These are phyloP conservation scores for Ctenoplectra terminalis DNA, from an alignment of 1,140 invertebrate species.

Conservation along the genomic window DNA sequence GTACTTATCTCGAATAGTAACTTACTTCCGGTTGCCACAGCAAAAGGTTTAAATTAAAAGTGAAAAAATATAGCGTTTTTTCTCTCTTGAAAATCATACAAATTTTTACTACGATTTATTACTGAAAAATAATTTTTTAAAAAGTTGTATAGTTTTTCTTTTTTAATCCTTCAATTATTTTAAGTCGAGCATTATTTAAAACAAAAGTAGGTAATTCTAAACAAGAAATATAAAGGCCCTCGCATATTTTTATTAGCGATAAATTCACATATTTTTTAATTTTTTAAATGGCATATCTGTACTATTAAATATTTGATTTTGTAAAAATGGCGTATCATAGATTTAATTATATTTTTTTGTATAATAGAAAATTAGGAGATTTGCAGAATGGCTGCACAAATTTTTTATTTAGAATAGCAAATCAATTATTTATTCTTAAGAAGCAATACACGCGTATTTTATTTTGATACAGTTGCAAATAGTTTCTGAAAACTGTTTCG, in stretches of 20 bases:
- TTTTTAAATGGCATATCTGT: neutral
- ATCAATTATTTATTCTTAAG: neutral
- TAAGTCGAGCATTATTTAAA: neutral
- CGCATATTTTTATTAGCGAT: neutral
- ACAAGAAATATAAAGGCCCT: neutral
- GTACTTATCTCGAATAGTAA: neutral
- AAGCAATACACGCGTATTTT: neutral
- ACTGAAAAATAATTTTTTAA: neutral
- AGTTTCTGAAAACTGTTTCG: neutral
- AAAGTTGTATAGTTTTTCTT: neutral
- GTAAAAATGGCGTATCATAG: neutral
- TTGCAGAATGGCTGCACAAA: neutral
- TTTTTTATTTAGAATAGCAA: neutral
- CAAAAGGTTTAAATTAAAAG: neutral
- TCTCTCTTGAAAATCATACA: neutral
- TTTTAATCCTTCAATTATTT: neutral
- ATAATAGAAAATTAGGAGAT: neutral
- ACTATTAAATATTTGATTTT: conserved; percentile 10
- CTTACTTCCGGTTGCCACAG: conserved; percentile 1
- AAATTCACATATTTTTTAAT: conserved; percentile 16
- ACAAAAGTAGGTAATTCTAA: no score
- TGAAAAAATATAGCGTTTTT: neutral
- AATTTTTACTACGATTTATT: neutral
- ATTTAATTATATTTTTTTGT: neutral
- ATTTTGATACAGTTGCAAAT: neutral